Percentiles rank a stretch among this genome's conserved stretches.
These are phyloP conservation scores for Melospiza melodia DNA, from an alignment of 2,113 vertebrate species.

Conservation along the genomic window DNA sequence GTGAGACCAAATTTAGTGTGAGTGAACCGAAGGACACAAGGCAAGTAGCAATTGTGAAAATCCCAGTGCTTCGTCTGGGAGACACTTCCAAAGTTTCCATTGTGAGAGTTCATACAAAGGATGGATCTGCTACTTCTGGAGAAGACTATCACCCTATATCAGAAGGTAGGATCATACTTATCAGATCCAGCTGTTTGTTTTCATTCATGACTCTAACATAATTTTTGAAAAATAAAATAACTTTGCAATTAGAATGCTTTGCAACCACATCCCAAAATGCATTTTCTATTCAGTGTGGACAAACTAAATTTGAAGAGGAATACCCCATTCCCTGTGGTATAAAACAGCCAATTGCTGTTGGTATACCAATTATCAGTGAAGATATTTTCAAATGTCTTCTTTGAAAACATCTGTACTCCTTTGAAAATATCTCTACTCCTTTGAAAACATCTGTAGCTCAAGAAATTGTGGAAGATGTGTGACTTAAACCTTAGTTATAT, in stretches of 20 bases:
- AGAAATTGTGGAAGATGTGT: background rate
- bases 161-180: conserved; percentile 78
- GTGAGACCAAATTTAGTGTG: conserved; percentile 83
- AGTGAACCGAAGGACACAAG: conserved; percentile 84
- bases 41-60: conserved; percentile 77
- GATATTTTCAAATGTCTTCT: background rate
- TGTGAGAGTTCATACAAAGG: conserved; percentile 93
- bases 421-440: no score
- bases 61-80: conserved; percentile 88
- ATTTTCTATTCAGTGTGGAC: background rate
- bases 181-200: background rate
- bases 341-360: background rate
- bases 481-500: background rate
- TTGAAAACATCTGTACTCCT: background rate
- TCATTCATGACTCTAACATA: background rate
- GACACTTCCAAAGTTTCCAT: conserved; percentile 90
- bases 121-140: conserved; percentile 91
- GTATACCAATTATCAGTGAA: background rate
- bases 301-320: background rate
- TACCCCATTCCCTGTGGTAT: background rate
- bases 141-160: conserved; percentile 93
- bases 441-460: background rate
- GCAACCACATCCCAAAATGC: background rate
- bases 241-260: background rate
- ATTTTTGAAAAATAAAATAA: background rate